These are phyloP conservation scores for Drosophila prosaltans DNA, from an alignment of 1,140 invertebrate species.

Conservation along the genomic window DNA sequence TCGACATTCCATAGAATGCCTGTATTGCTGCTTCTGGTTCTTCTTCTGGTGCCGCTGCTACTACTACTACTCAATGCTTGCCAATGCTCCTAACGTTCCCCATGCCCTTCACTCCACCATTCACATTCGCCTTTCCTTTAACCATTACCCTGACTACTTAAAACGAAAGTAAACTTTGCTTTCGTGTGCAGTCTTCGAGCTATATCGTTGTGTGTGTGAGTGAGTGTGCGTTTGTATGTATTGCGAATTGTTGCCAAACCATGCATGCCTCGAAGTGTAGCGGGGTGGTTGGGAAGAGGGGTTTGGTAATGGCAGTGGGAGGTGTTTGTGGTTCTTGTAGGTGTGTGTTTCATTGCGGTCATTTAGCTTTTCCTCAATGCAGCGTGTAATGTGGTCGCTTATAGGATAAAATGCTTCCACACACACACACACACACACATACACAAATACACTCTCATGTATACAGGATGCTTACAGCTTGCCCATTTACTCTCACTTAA, in stretches of 20 bases:
- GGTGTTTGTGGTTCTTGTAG: constrained; percentile 39
- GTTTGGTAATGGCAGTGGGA: background rate
- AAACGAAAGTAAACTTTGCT: constrained; percentile 78
- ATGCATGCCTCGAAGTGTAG: constrained; percentile 14
- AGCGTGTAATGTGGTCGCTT: constrained; percentile 78
- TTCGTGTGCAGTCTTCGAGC: constrained; percentile 55
- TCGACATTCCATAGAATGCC: constrained; percentile 50
- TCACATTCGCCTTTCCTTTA: background rate
- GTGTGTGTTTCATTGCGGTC: constrained; percentile 75
- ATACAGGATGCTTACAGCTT: constrained; percentile 4
- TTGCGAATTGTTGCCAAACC: constrained; percentile 49
- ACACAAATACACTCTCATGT: background rate
- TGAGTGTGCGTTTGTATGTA: constrained; percentile 29
- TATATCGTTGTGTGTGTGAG: constrained; percentile 26
- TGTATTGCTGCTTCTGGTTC: background rate
- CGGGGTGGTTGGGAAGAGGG: background rate
- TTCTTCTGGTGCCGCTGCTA: constrained; percentile 23
- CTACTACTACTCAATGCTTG: constrained; percentile 50
- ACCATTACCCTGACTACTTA: constrained; percentile 61
- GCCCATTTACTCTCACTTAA: constrained; percentile 1
- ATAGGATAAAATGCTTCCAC: constrained; percentile 57
- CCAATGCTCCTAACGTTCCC: background rate
- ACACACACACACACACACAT: constrained; percentile 1
- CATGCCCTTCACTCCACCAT: background rate
- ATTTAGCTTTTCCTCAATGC: constrained; percentile 77